Conservation (phyloP, 2,113 vertebrate species). For the Puffinus mauretanicus region DNA sequence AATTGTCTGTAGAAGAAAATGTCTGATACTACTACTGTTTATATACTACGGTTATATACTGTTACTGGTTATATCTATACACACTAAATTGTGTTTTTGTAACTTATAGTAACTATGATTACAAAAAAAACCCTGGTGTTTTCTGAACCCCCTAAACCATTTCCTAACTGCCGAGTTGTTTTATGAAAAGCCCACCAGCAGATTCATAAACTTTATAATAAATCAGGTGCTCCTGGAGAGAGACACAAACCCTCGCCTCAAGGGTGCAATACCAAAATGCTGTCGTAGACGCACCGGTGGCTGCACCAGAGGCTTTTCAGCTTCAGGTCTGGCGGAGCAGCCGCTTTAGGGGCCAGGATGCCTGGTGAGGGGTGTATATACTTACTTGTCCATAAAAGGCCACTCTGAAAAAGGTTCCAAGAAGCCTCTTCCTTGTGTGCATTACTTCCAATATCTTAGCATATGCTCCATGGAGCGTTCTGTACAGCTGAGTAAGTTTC, state of each 20-base stretch:
- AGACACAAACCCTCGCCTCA: neutral
- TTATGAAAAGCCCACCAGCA: neutral
- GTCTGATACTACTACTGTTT: neutral
- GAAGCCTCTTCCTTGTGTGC: conserved; percentile 86
- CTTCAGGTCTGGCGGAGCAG: neutral
- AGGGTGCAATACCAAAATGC: neutral
- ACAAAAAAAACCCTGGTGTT: rapidly evolving
- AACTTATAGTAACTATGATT: neutral
- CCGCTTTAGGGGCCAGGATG: neutral
- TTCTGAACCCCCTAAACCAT: neutral
- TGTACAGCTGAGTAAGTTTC: conserved; percentile 93
- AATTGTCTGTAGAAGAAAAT: neutral
- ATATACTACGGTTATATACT: neutral
- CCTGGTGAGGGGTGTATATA: neutral
- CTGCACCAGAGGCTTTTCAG: neutral
- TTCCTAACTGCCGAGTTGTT: neutral
- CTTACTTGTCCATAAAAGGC: conserved; percentile 95
- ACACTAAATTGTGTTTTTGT: neutral
- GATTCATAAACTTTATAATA: neutral
- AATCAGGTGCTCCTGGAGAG: neutral
- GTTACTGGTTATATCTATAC: neutral
- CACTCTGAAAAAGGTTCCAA: conserved; percentile 95
- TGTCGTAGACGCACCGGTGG: rapidly evolving
- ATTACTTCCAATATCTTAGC: conserved; percentile 95
- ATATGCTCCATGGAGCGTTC: conserved; percentile 92